Conservation (phyloP, 2,888 invertebrate genomes). For the Acanthococcus lagerstroemiae region DNA sequence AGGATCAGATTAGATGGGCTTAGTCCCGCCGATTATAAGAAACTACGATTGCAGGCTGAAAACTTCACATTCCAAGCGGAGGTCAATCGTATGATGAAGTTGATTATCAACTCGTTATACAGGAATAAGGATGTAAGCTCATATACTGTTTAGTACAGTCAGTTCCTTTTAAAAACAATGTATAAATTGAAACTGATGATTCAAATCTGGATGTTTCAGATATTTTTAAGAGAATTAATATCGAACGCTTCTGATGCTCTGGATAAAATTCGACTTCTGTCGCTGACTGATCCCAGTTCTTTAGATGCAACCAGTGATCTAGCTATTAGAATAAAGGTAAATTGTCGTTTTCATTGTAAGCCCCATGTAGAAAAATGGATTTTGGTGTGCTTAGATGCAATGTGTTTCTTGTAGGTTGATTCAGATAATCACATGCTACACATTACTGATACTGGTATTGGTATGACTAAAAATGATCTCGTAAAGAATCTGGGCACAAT, state of each 20-base stretch:
- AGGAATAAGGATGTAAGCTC: slow-evolving; percentile 83
- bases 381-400: background rate
- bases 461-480: slow-evolving; percentile 91
- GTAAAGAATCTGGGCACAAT: slow-evolving; percentile 95
- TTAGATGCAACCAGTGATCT: slow-evolving; percentile 71
- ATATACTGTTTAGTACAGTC: background rate
- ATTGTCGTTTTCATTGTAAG: slow-evolving; percentile 12
- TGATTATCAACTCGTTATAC: slow-evolving; percentile 98
- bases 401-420: slow-evolving; percentile 52
- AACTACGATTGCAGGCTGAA: slow-evolving; percentile 77
- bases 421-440: slow-evolving; percentile 83
- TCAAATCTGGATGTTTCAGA: too few relatives aligned
- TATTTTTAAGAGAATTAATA: slow-evolving; percentile 93
- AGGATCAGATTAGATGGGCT: slow-evolving; percentile 91
- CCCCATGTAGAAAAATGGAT: background rate
- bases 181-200: background rate
- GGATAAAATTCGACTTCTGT: slow-evolving; percentile 90
- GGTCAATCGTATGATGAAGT: slow-evolving; percentile 99
- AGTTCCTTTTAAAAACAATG: background rate
- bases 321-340: slow-evolving; percentile 70
- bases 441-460: slow-evolving; percentile 92
- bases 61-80: slow-evolving; percentile 92
- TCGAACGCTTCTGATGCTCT: slow-evolving; percentile 98
- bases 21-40: slow-evolving; percentile 86
- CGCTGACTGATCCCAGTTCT: slow-evolving; percentile 74